phyloP scores from a whole-genome alignment of 1,140 invertebrate genomes.

The Acromyrmex heyeri region DNA sequence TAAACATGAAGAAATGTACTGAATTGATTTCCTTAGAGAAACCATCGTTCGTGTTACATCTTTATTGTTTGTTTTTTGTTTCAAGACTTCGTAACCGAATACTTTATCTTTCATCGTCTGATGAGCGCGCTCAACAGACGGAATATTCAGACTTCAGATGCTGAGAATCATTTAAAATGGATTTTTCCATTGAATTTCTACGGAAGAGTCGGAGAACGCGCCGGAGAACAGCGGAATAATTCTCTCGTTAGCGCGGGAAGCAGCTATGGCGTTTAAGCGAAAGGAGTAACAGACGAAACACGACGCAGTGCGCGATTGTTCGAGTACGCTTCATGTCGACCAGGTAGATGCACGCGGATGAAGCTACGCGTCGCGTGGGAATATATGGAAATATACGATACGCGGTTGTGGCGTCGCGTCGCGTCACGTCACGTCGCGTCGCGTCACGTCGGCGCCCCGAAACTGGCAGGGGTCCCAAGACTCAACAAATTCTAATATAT shows the following conservation, averaged over 20 bases:
- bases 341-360: conserved; percentile 31
- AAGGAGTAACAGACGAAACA: conserved; percentile 38
- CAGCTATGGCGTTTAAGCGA: conserved; percentile 38
- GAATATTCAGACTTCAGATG: conserved; percentile 52
- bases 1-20: conserved; percentile 26
- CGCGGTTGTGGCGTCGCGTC: neutral
- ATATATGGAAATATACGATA: conserved; percentile 35
- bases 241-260: conserved; percentile 55
- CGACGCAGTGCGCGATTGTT: neutral
- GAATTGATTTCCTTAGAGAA: conserved; percentile 42
- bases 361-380: conserved; percentile 54
- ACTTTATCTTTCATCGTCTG: conserved; percentile 58
- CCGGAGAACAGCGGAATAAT: conserved; percentile 56
- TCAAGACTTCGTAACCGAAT: conserved; percentile 58
- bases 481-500: conserved; percentile 86
- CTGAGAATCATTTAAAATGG: conserved; percentile 50
- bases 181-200: conserved; percentile 64
- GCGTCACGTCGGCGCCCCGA: conserved; percentile 60
- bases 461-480: conserved; percentile 74
- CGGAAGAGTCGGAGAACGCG: conserved; percentile 49
- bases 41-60: conserved; percentile 5
- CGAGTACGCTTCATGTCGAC: neutral
- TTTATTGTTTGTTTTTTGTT: conserved; percentile 36
- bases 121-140: conserved; percentile 46
- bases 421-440: neutral